These are phyloP conservation scores for Cepphus grylle DNA, from an alignment of 2,113 vertebrate species.

Conservation along the genomic window DNA sequence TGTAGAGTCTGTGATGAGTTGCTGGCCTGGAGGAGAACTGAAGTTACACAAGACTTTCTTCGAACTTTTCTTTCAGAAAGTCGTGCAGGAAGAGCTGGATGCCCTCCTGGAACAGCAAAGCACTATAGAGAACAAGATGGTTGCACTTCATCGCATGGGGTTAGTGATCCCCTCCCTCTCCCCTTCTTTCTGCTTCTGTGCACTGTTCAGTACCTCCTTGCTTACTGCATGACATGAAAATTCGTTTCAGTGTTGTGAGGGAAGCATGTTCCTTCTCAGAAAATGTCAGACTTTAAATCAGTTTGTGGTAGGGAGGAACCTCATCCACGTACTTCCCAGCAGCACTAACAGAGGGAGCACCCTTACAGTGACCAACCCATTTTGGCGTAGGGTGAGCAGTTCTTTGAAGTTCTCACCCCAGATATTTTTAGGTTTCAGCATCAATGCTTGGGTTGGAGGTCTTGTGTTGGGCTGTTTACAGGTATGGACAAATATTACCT, in stretches of 20 bases:
- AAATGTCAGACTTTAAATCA: neutral
- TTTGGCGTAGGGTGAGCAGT: neutral
- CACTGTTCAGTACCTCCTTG: neutral
- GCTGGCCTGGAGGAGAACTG: neutral
- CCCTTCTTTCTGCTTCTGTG: neutral
- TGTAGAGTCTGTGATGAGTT: neutral
- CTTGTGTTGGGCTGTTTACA: neutral
- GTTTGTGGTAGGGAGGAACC: neutral
- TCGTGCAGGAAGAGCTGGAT: slow-evolving; percentile 85
- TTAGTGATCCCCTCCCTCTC: slow-evolving; percentile 44
- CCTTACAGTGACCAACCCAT: neutral
- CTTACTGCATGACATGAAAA: fast-evolving
- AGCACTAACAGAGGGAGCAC: neutral
- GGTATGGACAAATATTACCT: neutral
- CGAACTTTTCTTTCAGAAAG: slow-evolving; percentile 74
- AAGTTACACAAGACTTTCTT: neutral
- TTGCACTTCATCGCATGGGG: slow-evolving; percentile 92
- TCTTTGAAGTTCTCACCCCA: neutral
- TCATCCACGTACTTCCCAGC: neutral
- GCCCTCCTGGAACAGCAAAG: slow-evolving; percentile 86
- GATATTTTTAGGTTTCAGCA: neutral
- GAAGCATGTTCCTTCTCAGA: neutral
- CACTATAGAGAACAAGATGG: slow-evolving; percentile 90
- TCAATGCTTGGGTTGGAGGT: neutral
- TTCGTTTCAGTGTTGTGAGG: fast-evolving